Conservation (phyloP, 2,113 vertebrate genomes). For the Myotis davidii region DNA sequence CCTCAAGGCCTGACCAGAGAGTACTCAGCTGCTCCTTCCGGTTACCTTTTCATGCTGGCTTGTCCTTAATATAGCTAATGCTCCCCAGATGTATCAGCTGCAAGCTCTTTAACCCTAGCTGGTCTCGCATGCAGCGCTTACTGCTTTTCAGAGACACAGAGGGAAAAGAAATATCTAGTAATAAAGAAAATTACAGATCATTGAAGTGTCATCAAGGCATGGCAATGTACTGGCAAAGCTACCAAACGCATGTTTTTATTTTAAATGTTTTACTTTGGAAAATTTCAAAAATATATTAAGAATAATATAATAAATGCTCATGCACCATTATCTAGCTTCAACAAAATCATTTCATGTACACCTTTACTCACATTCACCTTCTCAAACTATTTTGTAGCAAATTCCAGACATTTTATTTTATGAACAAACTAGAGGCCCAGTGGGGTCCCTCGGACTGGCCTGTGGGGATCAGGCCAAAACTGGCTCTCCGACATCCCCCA, state of each 20-base stretch:
- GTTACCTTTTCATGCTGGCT: conserved; percentile 67
- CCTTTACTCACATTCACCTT: neutral
- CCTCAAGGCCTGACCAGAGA: conserved; percentile 75
- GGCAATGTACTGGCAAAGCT: neutral
- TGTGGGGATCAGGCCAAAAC: too few relatives aligned
- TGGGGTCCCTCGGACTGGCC: too few relatives aligned
- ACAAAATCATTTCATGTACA: neutral
- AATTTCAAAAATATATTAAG: neutral
- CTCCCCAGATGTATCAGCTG: conserved; percentile 65
- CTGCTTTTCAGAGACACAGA: neutral
- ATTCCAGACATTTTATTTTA: conserved; percentile 30
- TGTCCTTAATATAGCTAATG: conserved; percentile 73
- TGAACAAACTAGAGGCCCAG: neutral
- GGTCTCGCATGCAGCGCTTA: neutral
- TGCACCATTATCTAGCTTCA: neutral
- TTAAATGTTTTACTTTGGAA: conserved; percentile 15
- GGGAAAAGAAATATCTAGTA: neutral
- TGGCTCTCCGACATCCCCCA: too few relatives aligned
- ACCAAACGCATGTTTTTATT: neutral
- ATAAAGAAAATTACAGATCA: neutral
- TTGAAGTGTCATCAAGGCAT: neutral
- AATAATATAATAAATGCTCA: neutral
- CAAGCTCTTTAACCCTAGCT: conserved; percentile 46
- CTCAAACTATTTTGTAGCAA: neutral
- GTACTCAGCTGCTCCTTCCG: conserved; percentile 63